Evolutionary conservation across 2,888 invertebrate species (phyloP).

Genomic region (Tipula helvola): DNA sequence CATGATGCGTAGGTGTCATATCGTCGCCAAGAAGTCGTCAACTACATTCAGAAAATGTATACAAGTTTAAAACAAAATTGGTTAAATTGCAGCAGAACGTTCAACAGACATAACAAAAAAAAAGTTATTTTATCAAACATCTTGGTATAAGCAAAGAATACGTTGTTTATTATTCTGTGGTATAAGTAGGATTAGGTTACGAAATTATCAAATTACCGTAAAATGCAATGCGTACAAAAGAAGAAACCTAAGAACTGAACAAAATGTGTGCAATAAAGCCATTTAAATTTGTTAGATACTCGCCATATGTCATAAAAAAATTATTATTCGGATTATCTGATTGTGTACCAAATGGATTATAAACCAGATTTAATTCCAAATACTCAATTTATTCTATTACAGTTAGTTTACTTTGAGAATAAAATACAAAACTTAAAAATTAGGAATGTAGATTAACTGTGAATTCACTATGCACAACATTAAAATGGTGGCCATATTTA

Average conservation of each 20-base stretch:
- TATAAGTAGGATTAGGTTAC: background rate
- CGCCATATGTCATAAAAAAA: background rate
- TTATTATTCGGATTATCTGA: background rate
- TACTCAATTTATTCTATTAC: background rate
- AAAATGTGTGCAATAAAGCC: background rate
- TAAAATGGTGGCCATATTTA: background rate
- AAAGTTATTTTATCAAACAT: background rate
- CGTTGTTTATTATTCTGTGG: too few species aligned
- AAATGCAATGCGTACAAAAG: background rate
- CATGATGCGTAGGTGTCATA: background rate
- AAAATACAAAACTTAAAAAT: background rate
- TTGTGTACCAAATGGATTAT: background rate
- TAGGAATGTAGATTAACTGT: background rate
- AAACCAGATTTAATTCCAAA: background rate
- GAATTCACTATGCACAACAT: background rate
- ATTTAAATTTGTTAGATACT: background rate
- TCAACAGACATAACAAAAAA: background rate
- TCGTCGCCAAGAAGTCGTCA: background rate
- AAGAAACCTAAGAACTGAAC: background rate
- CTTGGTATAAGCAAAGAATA: background rate
- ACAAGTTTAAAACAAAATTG: background rate
- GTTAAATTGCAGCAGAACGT: background rate
- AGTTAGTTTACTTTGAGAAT: background rate
- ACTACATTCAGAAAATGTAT: background rate
- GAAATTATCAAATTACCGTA: background rate